A percentile compares a stretch with the other conserved stretches of the same genome.
Evolutionary conservation across 2,797 vertebrate species (phyloP).

Genomic region (Lithobates sylvaticus): DNA sequence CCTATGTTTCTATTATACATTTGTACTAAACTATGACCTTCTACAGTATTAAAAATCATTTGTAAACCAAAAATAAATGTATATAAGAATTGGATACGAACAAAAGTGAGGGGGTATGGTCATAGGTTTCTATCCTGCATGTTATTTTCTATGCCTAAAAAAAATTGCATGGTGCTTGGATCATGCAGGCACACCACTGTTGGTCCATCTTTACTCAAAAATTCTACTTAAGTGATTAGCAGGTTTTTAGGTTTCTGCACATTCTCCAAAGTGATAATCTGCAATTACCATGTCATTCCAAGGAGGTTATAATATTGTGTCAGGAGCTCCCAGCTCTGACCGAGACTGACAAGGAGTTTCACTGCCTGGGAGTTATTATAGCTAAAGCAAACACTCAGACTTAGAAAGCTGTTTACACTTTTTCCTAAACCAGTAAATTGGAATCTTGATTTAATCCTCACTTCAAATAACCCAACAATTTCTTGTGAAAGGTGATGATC

Average conservation of each 20-base stretch:
- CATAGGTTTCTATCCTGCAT: too few relatives aligned
- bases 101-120: too few relatives aligned
- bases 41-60: too few relatives aligned
- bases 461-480: slow-evolving; percentile 36
- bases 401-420: slow-evolving; percentile 43
- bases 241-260: background rate
- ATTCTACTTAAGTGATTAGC: background rate
- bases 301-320: slow-evolving; percentile 10
- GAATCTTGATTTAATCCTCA: slow-evolving; percentile 41
- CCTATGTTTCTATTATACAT: too few relatives aligned
- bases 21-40: too few relatives aligned
- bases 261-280: slow-evolving; percentile 23
- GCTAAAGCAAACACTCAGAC: slow-evolving; percentile 35
- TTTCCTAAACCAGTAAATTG: slow-evolving; percentile 30
- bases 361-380: slow-evolving; percentile 37
- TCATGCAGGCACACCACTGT: too few relatives aligned
- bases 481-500: slow-evolving; percentile 45
- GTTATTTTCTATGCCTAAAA: too few relatives aligned
- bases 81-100: too few relatives aligned
- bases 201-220: too few relatives aligned
- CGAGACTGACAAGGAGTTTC: slow-evolving; percentile 1
- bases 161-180: too few relatives aligned
- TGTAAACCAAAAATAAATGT: too few relatives aligned
- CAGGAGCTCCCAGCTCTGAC: slow-evolving; percentile 6
- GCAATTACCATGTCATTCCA: slow-evolving; percentile 27